A percentile compares a stretch with the other conserved stretches of the same genome.
These are phyloP conservation scores for Cochlearius cochlearius DNA, from an alignment of 2,113 vertebrate genomes.

Conservation along the genomic window DNA sequence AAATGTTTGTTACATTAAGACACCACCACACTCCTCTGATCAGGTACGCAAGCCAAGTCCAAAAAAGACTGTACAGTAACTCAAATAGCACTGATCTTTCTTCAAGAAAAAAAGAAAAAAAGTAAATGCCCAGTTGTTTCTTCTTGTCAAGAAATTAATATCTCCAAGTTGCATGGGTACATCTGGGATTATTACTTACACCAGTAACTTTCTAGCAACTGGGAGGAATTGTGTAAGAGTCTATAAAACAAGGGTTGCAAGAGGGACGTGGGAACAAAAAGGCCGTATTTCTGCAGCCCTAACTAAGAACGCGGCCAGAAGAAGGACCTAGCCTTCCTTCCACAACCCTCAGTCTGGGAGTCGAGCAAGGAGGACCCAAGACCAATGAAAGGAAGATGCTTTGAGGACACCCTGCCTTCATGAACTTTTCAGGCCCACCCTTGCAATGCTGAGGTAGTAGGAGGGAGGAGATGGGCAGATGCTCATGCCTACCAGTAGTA, in stretches of 20 bases:
- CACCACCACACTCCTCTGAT: background rate
- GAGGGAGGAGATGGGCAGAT: background rate
- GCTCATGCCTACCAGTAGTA: fast-evolving
- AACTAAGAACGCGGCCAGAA: background rate
- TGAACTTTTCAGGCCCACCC: background rate
- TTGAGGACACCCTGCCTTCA: fast-evolving
- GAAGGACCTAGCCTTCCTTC: background rate
- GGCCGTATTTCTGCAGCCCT: background rate
- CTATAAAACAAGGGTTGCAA: background rate
- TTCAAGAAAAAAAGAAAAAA: background rate
- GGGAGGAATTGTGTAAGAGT: background rate
- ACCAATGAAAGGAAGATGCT: background rate
- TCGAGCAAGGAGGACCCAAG: background rate
- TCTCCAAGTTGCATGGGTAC: background rate
- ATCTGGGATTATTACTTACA: background rate
- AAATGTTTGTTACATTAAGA: background rate
- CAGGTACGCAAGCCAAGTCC: background rate
- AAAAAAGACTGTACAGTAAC: background rate
- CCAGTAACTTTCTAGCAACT: background rate
- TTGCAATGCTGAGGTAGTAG: background rate
- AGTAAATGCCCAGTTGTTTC: background rate
- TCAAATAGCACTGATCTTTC: background rate
- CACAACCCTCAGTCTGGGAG: background rate
- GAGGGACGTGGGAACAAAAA: background rate
- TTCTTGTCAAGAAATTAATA: background rate